Conservation (phyloP, 2,113 vertebrate genomes). For the Plectropomus leopardus region DNA sequence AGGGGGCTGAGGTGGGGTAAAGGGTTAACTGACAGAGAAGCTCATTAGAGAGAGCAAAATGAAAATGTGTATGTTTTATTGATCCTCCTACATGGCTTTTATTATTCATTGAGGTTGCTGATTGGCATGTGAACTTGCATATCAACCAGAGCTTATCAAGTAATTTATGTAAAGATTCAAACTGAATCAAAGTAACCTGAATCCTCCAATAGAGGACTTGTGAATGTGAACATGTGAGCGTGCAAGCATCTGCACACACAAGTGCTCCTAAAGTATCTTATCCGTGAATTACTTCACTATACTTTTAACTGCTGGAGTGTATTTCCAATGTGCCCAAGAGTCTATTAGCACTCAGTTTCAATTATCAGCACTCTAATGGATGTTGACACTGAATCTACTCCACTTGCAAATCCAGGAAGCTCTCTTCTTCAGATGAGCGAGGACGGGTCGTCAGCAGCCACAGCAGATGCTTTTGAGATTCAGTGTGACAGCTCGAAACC, state of each 20-base stretch:
- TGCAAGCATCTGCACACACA: neutral
- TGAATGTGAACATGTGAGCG: neutral
- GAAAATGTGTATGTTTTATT: neutral
- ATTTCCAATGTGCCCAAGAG: slow-evolving; percentile 73
- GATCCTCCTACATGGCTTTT: neutral
- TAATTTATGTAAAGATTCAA: neutral
- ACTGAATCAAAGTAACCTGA: neutral
- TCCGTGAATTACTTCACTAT: slow-evolving; percentile 56
- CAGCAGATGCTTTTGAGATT: slow-evolving; percentile 67
- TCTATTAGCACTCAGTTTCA: slow-evolving; percentile 78
- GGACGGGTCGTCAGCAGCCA: slow-evolving; percentile 48
- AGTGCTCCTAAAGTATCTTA: slow-evolving; percentile 38
- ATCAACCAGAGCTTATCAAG: neutral
- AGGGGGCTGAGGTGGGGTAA: neutral
- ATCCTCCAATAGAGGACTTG: neutral
- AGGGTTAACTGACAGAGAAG: neutral
- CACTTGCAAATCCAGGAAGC: slow-evolving; percentile 66
- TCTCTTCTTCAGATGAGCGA: slow-evolving; percentile 53
- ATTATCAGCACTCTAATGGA: slow-evolving; percentile 76
- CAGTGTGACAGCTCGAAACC: slow-evolving; percentile 51
- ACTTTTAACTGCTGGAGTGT: slow-evolving; percentile 58
- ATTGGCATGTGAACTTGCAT: neutral
- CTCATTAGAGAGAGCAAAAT: neutral
- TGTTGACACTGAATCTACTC: slow-evolving; percentile 77
- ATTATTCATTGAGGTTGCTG: neutral